Evolutionary conservation across 2,797 vertebrate genomes (phyloP).

Genomic region (Oceanodroma leucorhoa): DNA sequence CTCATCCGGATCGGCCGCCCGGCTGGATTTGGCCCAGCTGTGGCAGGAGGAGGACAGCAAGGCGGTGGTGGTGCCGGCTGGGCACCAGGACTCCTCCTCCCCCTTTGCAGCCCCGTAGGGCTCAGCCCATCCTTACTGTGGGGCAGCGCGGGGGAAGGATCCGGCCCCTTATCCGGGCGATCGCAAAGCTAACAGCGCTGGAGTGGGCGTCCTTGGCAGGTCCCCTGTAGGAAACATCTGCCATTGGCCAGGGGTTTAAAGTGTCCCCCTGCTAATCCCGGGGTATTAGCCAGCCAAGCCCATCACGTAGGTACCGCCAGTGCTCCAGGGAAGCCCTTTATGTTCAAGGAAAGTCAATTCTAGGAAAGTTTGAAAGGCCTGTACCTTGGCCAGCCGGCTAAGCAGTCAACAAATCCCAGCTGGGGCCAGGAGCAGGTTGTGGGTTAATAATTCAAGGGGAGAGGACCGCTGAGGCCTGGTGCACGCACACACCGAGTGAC

Average conservation of each 20-base stretch:
- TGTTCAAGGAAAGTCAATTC: constrained; percentile 49
- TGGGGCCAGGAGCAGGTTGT: constrained; percentile 47
- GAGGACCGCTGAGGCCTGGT: not conserved
- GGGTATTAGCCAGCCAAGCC: constrained; percentile 43
- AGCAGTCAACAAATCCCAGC: constrained; percentile 13
- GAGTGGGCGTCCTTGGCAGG: not conserved
- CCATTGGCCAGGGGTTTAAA: constrained; percentile 40
- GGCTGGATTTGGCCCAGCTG: not conserved
- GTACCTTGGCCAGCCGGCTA: constrained; percentile 49
- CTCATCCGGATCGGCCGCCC: not conserved
- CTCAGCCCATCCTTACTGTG: not conserved
- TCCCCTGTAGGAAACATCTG: constrained; percentile 1
- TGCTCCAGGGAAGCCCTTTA: constrained; percentile 13
- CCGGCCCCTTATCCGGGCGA: not conserved
- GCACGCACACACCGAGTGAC: accelerated
- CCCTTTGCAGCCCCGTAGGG: not conserved
- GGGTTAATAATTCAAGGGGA: constrained; percentile 69
- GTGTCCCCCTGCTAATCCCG: constrained; percentile 25
- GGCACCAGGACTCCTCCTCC: not conserved
- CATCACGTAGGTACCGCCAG: constrained; percentile 11
- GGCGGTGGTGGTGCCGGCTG: not conserved
- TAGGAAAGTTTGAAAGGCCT: constrained; percentile 33
- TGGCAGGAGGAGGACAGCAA: not conserved
- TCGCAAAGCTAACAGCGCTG: constrained; percentile 15
- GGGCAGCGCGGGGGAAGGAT: not conserved